Evolutionary conservation across 1,140 invertebrate species (phyloP).

Genomic region (Gyrodactylus bullatarudis): DNA sequence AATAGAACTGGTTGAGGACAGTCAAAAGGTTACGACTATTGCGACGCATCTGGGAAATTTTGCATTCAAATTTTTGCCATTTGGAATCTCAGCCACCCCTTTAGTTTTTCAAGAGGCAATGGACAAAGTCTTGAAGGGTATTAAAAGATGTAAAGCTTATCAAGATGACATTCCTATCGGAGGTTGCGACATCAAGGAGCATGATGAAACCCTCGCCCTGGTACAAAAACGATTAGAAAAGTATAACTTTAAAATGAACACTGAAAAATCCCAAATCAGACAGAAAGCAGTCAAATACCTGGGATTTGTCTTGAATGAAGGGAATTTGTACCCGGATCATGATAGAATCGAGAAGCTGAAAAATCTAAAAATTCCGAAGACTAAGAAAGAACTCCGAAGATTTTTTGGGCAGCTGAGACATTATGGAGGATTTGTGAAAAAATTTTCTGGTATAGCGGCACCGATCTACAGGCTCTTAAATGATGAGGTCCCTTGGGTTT

Average conservation of each 20-base stretch:
- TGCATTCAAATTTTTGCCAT: constrained; percentile 2
- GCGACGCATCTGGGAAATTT: constrained; percentile 6
- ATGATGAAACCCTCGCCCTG: constrained; percentile 7
- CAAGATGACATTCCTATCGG: constrained; percentile 10
- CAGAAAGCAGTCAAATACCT: constrained; percentile 12
- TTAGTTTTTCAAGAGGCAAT: constrained; percentile 10
- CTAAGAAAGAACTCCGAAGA: too few species aligned
- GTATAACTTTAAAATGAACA: constrained; percentile 6
- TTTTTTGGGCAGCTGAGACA: too few species aligned
- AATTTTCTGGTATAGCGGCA: too few species aligned
- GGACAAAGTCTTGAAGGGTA: constrained; percentile 8
- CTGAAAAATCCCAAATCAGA: constrained; percentile 11
- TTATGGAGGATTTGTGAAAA: too few species aligned
- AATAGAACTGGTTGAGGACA: constrained; percentile 7
- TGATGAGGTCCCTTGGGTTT: background rate
- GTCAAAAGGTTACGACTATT: constrained; percentile 4
- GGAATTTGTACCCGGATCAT: constrained; percentile 8
- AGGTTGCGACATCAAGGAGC: constrained; percentile 8
- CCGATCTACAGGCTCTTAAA: background rate
- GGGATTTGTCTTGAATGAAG: constrained; percentile 12
- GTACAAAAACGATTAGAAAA: constrained; percentile 2
- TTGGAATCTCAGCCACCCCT: constrained; percentile 7
- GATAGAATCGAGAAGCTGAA: constrained; percentile 11
- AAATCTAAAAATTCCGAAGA: constrained; percentile 11
- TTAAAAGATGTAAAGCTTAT: constrained; percentile 5